Evolutionary conservation across 2,888 invertebrate genomes (phyloP), one percentile per base, ranked within the genome.

Genomic region (Lepidocyrtoides sp.): DNA sequence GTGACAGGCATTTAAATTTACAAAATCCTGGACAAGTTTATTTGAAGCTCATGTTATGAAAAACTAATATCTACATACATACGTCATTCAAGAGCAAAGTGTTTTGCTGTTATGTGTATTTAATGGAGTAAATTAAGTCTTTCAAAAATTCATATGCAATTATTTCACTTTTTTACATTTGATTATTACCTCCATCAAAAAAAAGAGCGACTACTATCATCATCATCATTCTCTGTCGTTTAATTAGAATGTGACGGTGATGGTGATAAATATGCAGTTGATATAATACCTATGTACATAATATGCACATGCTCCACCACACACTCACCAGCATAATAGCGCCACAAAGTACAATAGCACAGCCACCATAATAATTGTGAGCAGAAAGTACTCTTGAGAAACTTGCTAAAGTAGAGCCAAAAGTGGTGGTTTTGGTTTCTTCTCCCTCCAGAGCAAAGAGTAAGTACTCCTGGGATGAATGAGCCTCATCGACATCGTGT

Each of bases 391-490:
- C 26, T 48, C 44, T 44, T 48, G 44, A 75, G 23, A 23, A 75
- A 75, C 75, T 75, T 44, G 48, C n/a, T 75, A 69, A 36, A 36
- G n/a, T 36, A 69, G 3, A 63, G 1, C 63, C 32, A 69, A 17
- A 69, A 69, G 66, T 69, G 36, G 66, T 36, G 66, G 63, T 63
- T n/a, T n/a, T 26, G 17, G n/a, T 69, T 36, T 69, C 60, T 36
- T 12, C 8, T 23, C 29, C 1, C 32, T 66, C 32, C 5, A 66
- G 66, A 57, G 17, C n/a, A 20, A 57, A 2, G 41, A 20, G 44
- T n/a, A 41, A 41, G 17, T 57, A 85, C 29, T 69, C 36, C 36
- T 32, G n/a, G 54, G 44, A 20, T 75, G 87, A 79, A 87, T 57
- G 79, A 66, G 72, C 66, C 48, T 79, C 87, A 26, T 54, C 72